Percentiles rank a stretch among this genome's conserved stretches.
phyloP scores from a whole-genome alignment of 1,140 invertebrate genomes.

The Sarcophaga bullata region DNA sequence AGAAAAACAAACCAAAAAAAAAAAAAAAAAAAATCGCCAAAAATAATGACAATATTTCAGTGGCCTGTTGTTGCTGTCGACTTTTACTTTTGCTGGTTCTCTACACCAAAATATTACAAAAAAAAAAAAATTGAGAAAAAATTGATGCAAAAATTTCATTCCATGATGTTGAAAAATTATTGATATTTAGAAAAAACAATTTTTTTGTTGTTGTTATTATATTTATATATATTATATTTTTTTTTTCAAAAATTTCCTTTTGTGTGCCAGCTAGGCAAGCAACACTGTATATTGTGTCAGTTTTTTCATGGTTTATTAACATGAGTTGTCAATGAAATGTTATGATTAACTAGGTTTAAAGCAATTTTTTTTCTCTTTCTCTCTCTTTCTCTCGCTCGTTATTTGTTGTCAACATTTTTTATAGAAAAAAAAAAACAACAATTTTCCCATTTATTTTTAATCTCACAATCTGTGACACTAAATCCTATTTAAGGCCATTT shows the following conservation, averaged over 20 bases:
- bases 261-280: no score
- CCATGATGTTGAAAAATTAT: no score
- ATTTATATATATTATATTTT: no score
- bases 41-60: constrained; percentile 37
- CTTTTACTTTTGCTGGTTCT: constrained; percentile 25
- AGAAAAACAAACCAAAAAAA: neutral
- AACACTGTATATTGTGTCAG: neutral
- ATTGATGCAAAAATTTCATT: no score
- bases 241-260: neutral
- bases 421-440: no score
- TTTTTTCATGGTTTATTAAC: constrained; percentile 13
- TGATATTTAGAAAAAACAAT: neutral
- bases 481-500: no score
- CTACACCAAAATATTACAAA: neutral
- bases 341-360: constrained; percentile 5
- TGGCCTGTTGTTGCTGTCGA: neutral
- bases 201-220: neutral
- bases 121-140: neutral
- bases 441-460: no score
- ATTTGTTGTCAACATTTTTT: no score
- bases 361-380: neutral
- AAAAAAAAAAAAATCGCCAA: neutral
- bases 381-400: no score
- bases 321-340: constrained; percentile 9
- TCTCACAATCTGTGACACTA: no score